Base-by-base conservation (phyloP, 64 coral and sea anemone genomes). In the Montipora capricornis region DNA sequence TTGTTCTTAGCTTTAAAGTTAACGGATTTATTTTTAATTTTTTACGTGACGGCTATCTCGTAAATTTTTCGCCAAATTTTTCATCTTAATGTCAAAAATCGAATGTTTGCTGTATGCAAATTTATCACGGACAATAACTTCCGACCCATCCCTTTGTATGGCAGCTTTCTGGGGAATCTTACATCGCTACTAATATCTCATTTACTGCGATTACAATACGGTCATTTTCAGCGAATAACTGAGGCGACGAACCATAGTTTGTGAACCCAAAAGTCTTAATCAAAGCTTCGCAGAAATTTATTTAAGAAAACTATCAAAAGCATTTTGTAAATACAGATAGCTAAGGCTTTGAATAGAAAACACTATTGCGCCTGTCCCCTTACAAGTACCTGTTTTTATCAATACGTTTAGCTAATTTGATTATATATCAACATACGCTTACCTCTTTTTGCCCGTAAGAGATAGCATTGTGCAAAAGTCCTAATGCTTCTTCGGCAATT, bases 371-470 rank as follows among this genome's bases (percentile, higher is more conserved):
- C 8, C 60, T 67, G 81, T 66, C 17, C 68, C 47, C 3, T 0
- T 16, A 8, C 9, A 73, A 70, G 66, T 51, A 86, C 82, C 64
- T 86, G 66, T 86, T 70, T 67, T 51, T n/a, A 20, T 73, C 62
- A 50, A 68, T 53, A 51, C 82, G 17, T 16, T 83, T 83, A 85
- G 46, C 62, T 86, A 86, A 86, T 86, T 70, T 73, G 17, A 86
- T 86, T 88, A 62, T 44, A 61, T 88, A 68, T 52, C 15, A 29
- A 61, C 13, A 20, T 8, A 53, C 13, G 3, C 95, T 84, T 87
- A 99, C 98, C 98, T 99, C 98, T 95, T 99, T 99, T 73, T 99
- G 98, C 13, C 93, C 94, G 74, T 92, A 94, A 1, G 95, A 92
- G 89, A 99, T 96, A 10, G 98, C 98, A 24, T 85, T 91, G 46